phyloP scores from a whole-genome alignment of 1,140 invertebrate genomes.

The Choristoneura fumiferana region DNA sequence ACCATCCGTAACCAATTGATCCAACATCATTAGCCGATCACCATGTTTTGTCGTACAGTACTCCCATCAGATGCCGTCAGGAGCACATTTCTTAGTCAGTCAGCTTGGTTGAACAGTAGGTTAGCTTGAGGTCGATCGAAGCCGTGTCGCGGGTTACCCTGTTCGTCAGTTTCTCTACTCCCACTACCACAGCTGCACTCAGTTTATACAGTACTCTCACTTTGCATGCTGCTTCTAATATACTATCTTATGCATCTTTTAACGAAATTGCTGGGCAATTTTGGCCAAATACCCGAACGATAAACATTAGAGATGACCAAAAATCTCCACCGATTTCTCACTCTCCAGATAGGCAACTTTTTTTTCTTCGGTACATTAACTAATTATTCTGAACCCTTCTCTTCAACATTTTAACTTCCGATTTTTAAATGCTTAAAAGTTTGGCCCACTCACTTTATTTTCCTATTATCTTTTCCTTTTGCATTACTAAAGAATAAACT shows the following conservation, averaged over 20 bases:
- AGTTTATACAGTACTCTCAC: slow-evolving; percentile 66
- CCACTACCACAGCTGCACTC: slow-evolving; percentile 68
- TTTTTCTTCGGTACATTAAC: slow-evolving; percentile 48
- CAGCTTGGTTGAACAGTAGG: slow-evolving; percentile 70
- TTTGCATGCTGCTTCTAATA: slow-evolving; percentile 74
- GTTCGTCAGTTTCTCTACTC: slow-evolving; percentile 62
- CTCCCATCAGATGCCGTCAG: slow-evolving; percentile 57
- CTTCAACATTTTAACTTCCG: slow-evolving; percentile 36
- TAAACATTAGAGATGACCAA: slow-evolving; percentile 22
- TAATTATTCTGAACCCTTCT: slow-evolving; percentile 44
- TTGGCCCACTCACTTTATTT: slow-evolving; percentile 43
- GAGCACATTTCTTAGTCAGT: slow-evolving; percentile 67
- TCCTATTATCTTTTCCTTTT: slow-evolving; percentile 42
- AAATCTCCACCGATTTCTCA: slow-evolving; percentile 50
- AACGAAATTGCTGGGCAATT: slow-evolving; percentile 41
- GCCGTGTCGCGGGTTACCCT: slow-evolving; percentile 61
- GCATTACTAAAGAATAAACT: slow-evolving; percentile 39
- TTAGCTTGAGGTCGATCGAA: slow-evolving; percentile 65
- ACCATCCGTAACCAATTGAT: slow-evolving; percentile 67
- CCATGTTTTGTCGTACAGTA: slow-evolving; percentile 64
- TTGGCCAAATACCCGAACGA: slow-evolving; percentile 6
- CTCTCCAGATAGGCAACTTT: slow-evolving; percentile 46
- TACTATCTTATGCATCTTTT: slow-evolving; percentile 49
- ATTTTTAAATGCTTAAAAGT: slow-evolving; percentile 33
- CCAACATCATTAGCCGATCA: slow-evolving; percentile 70